Base-by-base conservation (phyloP, 2,888 invertebrate species). In the Stenchaetothrips biformis region DNA sequence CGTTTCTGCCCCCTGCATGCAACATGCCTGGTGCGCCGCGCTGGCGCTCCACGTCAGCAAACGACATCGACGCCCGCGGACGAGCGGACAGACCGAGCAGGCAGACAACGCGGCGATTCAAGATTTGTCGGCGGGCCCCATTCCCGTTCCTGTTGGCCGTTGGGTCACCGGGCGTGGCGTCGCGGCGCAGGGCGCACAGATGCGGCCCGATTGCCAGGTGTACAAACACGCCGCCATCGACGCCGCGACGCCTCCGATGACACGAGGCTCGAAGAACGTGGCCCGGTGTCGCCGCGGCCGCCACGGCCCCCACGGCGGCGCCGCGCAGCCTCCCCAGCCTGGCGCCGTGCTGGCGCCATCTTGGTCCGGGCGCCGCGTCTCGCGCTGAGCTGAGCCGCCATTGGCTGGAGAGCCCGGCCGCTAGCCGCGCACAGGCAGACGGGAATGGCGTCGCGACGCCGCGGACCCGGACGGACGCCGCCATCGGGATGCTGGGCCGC, bases 141-240 rank as follows among this genome's bases (percentile, higher is more conserved):
- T 53, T 16, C 53, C 16, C 53, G 53, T 53, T 6, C 2, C 53
- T 7, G 53, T 7, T 3, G 13, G 53, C 53, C 53, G 53, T 18
- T 18, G 53, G 18, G 18, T 18, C 18, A 13, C 53, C 16, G 4
- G 53, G 53, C 53, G 53, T 18, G 53, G 53, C 53, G 53, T 53
- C 13, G 53, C 53, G 53, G 53, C 53, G 37, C 37, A 4, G 37
- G 37, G 53, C 53, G 53, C 18, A 53, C 67, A 74, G 67, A 21
- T 74, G 67, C 25, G 21, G 67, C 67, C 18, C 67, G 25, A 74
- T 74, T 74, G 67, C 67, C 67, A 74, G 67, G 67, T 74, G 67
- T 25, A 25, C 67, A 74, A 74, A 74, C 67, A 74, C 11, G 25
- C 9, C 21, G 25, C 37, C 37, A 37, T 37, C 37, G 37, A 37